A percentile compares a stretch with the other conserved stretches of the same genome.
Evolutionary conservation across 2,113 vertebrate genomes (phyloP).

Genomic region (Salvator merianae): DNA sequence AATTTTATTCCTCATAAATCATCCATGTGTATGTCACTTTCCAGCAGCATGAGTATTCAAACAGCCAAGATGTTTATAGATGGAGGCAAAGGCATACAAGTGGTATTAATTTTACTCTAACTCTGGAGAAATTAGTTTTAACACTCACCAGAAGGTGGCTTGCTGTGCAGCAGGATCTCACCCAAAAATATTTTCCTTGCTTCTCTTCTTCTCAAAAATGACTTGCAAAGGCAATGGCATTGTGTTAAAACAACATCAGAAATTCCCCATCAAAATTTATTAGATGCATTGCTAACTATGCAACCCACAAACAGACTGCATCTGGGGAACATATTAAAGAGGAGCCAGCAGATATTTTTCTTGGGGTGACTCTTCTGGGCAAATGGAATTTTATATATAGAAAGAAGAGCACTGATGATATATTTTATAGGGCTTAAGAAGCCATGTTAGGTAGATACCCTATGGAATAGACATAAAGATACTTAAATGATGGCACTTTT

Average conservation of each 20-base stretch:
- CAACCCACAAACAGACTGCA: background rate
- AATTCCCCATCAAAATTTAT: conserved; percentile 8
- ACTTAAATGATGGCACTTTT: too few relatives aligned
- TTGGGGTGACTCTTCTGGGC: background rate
- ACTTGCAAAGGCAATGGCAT: background rate
- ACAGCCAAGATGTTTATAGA: conserved; percentile 58
- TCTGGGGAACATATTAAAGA: background rate
- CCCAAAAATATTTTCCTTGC: conserved; percentile 42
- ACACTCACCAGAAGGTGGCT: conserved; percentile 48
- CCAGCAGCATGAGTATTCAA: conserved; percentile 39
- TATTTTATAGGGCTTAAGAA: background rate
- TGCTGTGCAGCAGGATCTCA: conserved; percentile 35
- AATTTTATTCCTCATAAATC: conserved; percentile 63
- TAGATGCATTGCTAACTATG: background rate
- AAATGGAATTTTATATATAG: too few relatives aligned
- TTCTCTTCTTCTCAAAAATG: conserved; percentile 37
- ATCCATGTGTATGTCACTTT: conserved; percentile 53
- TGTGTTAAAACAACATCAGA: background rate
- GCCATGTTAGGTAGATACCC: too few relatives aligned
- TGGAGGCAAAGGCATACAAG: conserved; percentile 39
- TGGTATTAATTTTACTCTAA: conserved; percentile 62
- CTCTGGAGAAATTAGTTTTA: conserved; percentile 36
- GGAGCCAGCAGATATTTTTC: background rate
- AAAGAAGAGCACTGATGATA: background rate
- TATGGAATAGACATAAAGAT: too few relatives aligned